Base-by-base conservation (phyloP, 2,888 invertebrate species). In the Dusona sp. region DNA sequence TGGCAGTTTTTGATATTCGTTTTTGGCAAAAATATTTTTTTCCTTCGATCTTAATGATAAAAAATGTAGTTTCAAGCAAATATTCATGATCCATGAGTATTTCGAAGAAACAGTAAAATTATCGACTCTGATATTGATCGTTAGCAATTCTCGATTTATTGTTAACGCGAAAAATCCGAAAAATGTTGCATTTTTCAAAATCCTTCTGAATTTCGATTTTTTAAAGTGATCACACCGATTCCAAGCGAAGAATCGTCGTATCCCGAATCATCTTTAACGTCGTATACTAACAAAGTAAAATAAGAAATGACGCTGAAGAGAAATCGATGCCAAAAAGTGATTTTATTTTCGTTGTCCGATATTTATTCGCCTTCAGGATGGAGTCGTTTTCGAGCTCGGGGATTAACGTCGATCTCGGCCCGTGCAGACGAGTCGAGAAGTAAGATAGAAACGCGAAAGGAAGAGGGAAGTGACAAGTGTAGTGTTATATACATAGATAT, bases 391-490 rank as follows among this genome's bases (percentile, higher is more conserved):
- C 45, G 45, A 67, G 68, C 38, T 16, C 25, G 61, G 61, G 48
- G 77, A 77, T 77, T 77, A 77, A 65, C 77, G 65, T 77, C 77
- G 19, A 36, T 77, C 75, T 57, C 13, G 45, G 36, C 73, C 54
- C 22, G 61, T 42, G 45, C 54, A 16, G 33, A 42, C 64, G 64
- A 64, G 75, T 3, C 61, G 64, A 75, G 42, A 61, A 75, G 25
- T 61, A 75, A 42, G 61, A 64, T 64, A 45, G 77, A 48, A 48
- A 65, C 75, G 42, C 2, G 65, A 42, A 29, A 38, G 7, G 33
- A 48, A 64, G 65, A 51, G 65, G 42, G 7, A 29, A 48, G 65
- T 67, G 77, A 77, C 77, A 65, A 48, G 51, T 36, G 65, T 33
- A 48, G 36, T n/a, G 22, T 64, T 19, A 33, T 57, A n/a, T 7